These are phyloP conservation scores for Conistra vaccinii DNA, from an alignment of 2,888 invertebrate genomes.

Conservation along the genomic window DNA sequence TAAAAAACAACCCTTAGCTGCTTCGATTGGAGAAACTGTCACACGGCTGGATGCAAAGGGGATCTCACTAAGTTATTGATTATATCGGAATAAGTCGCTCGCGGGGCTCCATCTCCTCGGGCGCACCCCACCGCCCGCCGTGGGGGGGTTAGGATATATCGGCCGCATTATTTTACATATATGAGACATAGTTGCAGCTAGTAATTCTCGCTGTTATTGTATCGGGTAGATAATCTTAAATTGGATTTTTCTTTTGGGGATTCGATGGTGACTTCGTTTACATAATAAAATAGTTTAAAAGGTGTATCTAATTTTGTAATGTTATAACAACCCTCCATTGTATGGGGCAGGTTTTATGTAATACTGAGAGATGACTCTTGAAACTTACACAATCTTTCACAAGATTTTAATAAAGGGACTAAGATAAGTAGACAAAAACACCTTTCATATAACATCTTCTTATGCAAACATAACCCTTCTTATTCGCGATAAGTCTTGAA, in stretches of 20 bases:
- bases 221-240: conserved; percentile 65
- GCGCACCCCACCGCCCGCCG: conserved; percentile 75
- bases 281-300: conserved; percentile 25
- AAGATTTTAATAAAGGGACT: neutral
- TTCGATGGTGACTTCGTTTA: conserved; percentile 38
- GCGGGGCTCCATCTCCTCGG: conserved; percentile 76
- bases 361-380: neutral
- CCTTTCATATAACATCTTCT: neutral
- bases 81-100: conserved; percentile 90
- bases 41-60: conserved; percentile 90
- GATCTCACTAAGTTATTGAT: conserved; percentile 91
- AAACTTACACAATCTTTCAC: conserved; percentile 2
- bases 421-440: conserved; percentile 6
- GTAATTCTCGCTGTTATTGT: conserved; percentile 79
- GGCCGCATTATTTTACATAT: conserved; percentile 91
- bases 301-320: neutral
- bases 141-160: conserved; percentile 86
- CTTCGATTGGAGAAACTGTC: conserved; percentile 89
- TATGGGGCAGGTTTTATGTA: neutral
- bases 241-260: conserved; percentile 57
- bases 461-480: conserved; percentile 40
- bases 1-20: conserved; percentile 82
- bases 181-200: conserved; percentile 89
- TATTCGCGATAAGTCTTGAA: conserved; percentile 44
- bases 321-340: neutral